Evolutionary conservation across 23 tunicate species (phyloP), one percentile per base, ranked within the genome.

Genomic region (Ciona savignyi): DNA sequence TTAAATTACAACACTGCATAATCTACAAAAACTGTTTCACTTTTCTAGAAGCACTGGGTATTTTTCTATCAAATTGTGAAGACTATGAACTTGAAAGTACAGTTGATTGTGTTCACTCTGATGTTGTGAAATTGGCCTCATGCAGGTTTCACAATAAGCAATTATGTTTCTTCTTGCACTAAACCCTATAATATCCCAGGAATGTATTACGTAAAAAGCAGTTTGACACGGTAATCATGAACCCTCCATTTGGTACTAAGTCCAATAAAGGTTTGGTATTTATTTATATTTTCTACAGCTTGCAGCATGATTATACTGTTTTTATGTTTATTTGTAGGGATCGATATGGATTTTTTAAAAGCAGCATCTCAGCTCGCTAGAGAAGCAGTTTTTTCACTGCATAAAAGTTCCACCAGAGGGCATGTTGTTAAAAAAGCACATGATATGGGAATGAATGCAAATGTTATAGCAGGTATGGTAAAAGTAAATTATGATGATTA

Each of bases 241-340:
- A 87, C 60, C 95, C 95, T 2, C 95, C 95, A 49, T 87, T 87
- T 76, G 95, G 95, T 1, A 87, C 95, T 3, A 87, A 87, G 60
- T 29, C 56, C 9, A 42, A 42, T 42, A 42, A 42, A 42, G 56
- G 56, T 42, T 42, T 15, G 9, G 15, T 42, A 6, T 9, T 42
- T 9, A 6, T 6, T 42, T 15, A 42, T 42, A 42, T 42, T 6
- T 15, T 6, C 9, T 42, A 42, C 15, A 42, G n/a, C n/a, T n/a
- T n/a, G n/a, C n/a, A n/a, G n/a, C 15, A 42, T 42, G 15, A 42
- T 42, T 9, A 9, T 6, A 42, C 9, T 6, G 9, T 6, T 42
- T 42, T 6, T 6, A 42, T 42, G 9, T 42, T 42, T 15, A 9
- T 42, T 42, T 42, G 15, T 42, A 42, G 56, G 56, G 15, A 42